A percentile compares a stretch with the other conserved stretches of the same genome.
These are phyloP conservation scores for Sylvietta virens DNA, from an alignment of 2,113 vertebrate genomes.

Conservation along the genomic window DNA sequence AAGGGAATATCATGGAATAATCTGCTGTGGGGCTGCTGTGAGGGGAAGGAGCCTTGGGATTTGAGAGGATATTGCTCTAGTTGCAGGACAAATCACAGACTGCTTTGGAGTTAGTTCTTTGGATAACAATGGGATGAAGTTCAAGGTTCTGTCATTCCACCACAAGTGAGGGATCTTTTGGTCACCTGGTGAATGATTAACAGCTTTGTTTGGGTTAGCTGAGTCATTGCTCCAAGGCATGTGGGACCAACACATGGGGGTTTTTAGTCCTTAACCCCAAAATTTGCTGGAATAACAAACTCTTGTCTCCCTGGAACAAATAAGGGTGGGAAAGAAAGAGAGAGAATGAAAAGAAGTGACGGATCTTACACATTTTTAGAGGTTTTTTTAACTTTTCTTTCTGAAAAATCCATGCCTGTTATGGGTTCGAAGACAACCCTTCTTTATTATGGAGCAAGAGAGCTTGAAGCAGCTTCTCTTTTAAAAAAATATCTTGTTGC, in stretches of 20 bases:
- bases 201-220: neutral
- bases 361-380: neutral
- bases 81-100: neutral
- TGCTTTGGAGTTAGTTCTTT: neutral
- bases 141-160: neutral
- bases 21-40: neutral
- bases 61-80: accelerated
- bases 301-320: neutral
- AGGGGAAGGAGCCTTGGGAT: neutral
- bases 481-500: neutral
- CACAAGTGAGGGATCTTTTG: neutral
- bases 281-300: neutral
- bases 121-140: accelerated
- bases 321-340: neutral
- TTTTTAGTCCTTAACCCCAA: neutral
- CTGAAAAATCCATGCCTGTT: neutral
- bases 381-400: neutral
- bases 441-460: neutral
- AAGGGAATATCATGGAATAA: neutral
- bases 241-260: accelerated
- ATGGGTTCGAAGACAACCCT: neutral
- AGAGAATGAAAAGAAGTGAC: neutral
- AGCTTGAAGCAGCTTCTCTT: neutral
- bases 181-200: neutral
- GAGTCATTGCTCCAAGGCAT: neutral